Evolutionary conservation across 2,888 invertebrate genomes (phyloP), one percentile per base, ranked within the genome.

Genomic region (Tiliacea aurago): DNA sequence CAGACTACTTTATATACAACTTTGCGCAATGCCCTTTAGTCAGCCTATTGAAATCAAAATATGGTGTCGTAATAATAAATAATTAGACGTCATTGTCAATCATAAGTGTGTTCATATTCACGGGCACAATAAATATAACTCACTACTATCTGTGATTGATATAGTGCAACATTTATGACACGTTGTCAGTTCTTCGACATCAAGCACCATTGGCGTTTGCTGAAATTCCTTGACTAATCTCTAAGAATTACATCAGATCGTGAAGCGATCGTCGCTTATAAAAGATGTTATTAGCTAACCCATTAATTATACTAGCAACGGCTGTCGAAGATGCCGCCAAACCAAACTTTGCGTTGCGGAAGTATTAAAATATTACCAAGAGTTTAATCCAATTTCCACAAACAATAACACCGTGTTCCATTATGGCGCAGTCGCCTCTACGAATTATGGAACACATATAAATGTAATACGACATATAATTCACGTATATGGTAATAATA

Each of bases 261-360:
- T 80, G 55, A 73, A 61, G 23, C 49, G 5, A 70, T 91, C 92
- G 91, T 83, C 1, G 28, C 47, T 56, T 87, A 76, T 90, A 91
- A 92, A 93, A 67, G 76, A 41, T 78, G 53, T 84, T 87, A 87
- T 89, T 89, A 90, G 89, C 88, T 87, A 87, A 89, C 86, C 90
- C 92, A 94, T 94, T 94, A 94, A 95, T 95, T 94, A 94, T 92
- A 91, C 91, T 90, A 88, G 91, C 90, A 93, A 90, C 92, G 92
- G 91, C 93, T 94, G 94, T 94, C 94, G 92, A 94, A 95, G 94
- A 93, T 92, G 92, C 90, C 89, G 89, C 90, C 88, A 88, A 90
- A 89, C 89, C 88, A 87, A 91, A 92, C 90, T 91, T 91, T 88
- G 89, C 86, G 85, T 84, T 76, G 81, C 70, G 83, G 84, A 88